Evolutionary conservation across 1,140 invertebrate species (phyloP), one percentile per base, ranked within the genome.

Genomic region (Drosophila ercepeae): DNA sequence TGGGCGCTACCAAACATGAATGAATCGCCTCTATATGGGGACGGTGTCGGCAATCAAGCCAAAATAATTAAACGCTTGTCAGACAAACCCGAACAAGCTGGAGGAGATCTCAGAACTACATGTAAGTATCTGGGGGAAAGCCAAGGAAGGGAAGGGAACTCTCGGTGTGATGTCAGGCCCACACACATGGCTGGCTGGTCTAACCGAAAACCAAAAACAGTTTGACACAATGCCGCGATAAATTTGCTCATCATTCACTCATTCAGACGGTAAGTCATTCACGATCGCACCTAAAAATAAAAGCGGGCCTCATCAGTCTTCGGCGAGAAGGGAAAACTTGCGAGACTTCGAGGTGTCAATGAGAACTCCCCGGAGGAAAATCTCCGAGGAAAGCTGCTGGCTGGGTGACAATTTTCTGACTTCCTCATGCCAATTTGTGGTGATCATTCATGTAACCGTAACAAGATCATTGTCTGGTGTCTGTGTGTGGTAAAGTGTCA

Each of bases 1-100:
- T 58, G 57, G 52, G 32, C 21, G 51, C 49, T 5, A 39, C n/a
- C 6, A 53, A 69, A 81, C 81, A 70, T 86, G 73, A 86, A 86
- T 86, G 82, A 75, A 88, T 64, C 58, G 46, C n/a, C 46, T 34
- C 54, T 65, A 46, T 49, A 52, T 49, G 57, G 60, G 53, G 39
- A 54, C 36, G 39, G 39, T 18, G 39, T n/a, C 72, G 29, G 58
- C 64, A 86, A 81, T 86, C 76, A 69, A 74, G 76, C 68, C 67
- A 63, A 78, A 90, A 90, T 90, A 90, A 90, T 90, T 90, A 90
- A 90, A 90, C 73, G 88, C 79, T 89, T 88, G 88, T 88, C 82
- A 81, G 78, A 79, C 64, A 70, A 74, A 61, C 67, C 57, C 54
- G 52, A 79, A 69, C 68, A 76, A 54, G 42, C 74, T 64, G 53